A percentile compares a stretch with the other conserved stretches of the same genome.
These are phyloP conservation scores for Synodontis membranacea DNA, from an alignment of 2,113 vertebrate genomes.

Conservation along the genomic window DNA sequence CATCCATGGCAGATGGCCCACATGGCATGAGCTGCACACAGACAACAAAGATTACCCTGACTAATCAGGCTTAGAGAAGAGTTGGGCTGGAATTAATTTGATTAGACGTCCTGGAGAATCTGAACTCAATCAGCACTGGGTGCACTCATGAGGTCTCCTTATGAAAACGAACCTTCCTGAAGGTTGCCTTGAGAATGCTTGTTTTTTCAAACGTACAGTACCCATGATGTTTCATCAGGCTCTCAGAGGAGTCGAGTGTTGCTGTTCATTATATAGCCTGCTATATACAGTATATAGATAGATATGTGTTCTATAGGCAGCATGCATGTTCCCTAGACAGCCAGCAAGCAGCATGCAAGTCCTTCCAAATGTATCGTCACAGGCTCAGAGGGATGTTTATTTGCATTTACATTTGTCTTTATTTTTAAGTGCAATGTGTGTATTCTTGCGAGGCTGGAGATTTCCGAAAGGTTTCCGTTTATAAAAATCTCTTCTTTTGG, in stretches of 20 bases:
- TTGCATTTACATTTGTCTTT: not conserved
- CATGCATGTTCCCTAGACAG: not conserved
- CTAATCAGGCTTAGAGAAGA: slow-evolving; percentile 6
- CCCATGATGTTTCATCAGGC: not conserved
- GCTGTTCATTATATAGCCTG: not conserved
- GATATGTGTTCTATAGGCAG: not conserved
- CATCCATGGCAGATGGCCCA: slow-evolving; percentile 11
- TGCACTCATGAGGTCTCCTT: not conserved
- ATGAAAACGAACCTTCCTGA: not conserved
- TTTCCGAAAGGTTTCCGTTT: not conserved
- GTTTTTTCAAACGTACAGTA: not conserved
- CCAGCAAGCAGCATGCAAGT: not conserved
- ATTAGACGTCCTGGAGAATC: not conserved
- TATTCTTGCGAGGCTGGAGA: not conserved
- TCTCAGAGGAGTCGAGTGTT: not conserved
- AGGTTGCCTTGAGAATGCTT: not conserved
- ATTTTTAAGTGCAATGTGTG: not conserved
- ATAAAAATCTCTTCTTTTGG: not conserved
- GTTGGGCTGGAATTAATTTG: not conserved
- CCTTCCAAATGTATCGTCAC: not conserved
- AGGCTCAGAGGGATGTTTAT: not conserved
- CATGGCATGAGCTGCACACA: slow-evolving; percentile 2
- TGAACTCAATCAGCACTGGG: slow-evolving; percentile 18
- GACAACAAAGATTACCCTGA: slow-evolving; percentile 18
- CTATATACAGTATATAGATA: not conserved